These are phyloP conservation scores for Poecile atricapillus DNA, from an alignment of 2,113 vertebrate species.

Conservation along the genomic window DNA sequence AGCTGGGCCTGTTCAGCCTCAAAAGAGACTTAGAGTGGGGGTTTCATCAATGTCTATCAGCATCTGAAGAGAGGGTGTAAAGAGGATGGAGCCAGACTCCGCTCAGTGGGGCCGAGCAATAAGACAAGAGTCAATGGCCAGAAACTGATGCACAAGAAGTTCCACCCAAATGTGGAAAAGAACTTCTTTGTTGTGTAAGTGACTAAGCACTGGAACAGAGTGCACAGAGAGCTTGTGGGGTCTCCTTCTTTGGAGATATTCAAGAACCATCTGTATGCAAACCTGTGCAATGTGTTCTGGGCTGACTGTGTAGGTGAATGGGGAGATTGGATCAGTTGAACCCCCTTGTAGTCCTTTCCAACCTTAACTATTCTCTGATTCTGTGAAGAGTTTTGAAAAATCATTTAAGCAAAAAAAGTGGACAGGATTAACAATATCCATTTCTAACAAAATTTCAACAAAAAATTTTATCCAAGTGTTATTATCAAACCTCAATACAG, in stretches of 20 bases:
- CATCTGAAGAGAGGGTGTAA: not conserved
- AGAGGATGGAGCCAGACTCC: not conserved
- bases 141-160: not conserved
- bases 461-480: not conserved
- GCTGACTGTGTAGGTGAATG: not conserved
- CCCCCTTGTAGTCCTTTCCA: too few relatives aligned
- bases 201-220: not conserved
- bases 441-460: not conserved
- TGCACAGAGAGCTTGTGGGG: not conserved
- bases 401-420: not conserved
- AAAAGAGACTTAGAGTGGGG: not conserved
- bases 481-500: not conserved
- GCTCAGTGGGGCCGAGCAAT: fast-evolving
- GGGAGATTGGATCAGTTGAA: not conserved
- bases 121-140: fast-evolving
- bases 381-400: not conserved
- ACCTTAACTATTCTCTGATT: not conserved
- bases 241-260: not conserved
- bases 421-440: not conserved
- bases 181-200: not conserved
- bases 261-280: not conserved
- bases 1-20: not conserved
- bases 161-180: not conserved
- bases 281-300: too few relatives aligned
- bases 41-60: not conserved